A percentile compares a stretch with the other conserved stretches of the same genome.
These are phyloP conservation scores for Kryptolebias ocellatus DNA, from an alignment of 2,797 vertebrate genomes.

Conservation along the genomic window DNA sequence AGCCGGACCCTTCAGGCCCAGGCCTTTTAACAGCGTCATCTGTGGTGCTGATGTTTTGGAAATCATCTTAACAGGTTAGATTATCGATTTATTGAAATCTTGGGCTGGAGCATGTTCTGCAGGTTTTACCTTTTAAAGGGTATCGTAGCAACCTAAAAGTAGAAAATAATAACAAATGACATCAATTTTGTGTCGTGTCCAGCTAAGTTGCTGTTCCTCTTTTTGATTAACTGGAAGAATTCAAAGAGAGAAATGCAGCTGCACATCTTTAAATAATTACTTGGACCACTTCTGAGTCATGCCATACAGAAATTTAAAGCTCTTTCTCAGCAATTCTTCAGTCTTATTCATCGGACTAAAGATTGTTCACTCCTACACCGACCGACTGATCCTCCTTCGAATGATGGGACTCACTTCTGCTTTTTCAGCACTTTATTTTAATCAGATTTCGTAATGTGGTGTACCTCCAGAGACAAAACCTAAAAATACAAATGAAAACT, in stretches of 20 bases:
- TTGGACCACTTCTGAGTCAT: background rate
- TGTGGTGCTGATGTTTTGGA: too few species aligned
- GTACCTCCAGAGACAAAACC: background rate
- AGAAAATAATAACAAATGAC: too few species aligned
- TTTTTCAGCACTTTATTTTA: background rate
- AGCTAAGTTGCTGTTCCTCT: background rate
- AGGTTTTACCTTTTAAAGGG: background rate
- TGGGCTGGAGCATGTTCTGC: background rate
- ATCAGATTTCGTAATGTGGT: background rate
- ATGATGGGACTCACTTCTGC: background rate
- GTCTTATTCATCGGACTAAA: background rate
- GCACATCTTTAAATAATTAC: background rate
- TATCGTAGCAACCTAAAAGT: too few species aligned
- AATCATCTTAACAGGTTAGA: background rate
- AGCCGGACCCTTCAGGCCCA: background rate
- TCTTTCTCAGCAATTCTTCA: constrained; percentile 4
- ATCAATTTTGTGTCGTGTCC: too few species aligned
- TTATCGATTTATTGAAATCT: background rate
- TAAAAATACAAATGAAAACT: background rate
- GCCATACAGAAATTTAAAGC: background rate
- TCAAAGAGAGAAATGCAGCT: background rate
- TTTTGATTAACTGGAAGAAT: background rate
- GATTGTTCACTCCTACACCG: constrained; percentile 3
- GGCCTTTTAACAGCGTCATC: background rate
- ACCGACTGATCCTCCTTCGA: background rate